phyloP scores from a whole-genome alignment of 2,113 vertebrate genomes.

The Cromileptes altivelis region DNA sequence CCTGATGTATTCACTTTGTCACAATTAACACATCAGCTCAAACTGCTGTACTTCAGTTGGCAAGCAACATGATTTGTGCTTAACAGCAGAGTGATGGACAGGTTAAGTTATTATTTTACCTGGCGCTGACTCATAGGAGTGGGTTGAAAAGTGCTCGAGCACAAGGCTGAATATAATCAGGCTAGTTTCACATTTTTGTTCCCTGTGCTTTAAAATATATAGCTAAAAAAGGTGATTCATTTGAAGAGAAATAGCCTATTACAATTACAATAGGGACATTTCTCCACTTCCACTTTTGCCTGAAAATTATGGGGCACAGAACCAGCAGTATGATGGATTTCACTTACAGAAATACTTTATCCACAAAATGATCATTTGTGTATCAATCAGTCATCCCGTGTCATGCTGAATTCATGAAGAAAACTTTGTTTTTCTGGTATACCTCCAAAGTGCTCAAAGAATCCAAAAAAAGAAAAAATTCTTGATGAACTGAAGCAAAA shows the following conservation, averaged over 20 bases:
- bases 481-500: too few relatives aligned
- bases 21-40: slow-evolving; percentile 32
- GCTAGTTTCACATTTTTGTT: neutral
- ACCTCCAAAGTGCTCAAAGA: too few relatives aligned
- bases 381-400: too few relatives aligned
- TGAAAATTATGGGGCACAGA: neutral
- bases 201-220: slow-evolving; percentile 3
- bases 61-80: neutral
- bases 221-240: neutral
- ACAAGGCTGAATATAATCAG: slow-evolving; percentile 13
- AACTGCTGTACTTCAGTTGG: slow-evolving; percentile 6
- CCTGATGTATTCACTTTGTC: slow-evolving; percentile 12
- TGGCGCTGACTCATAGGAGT: slow-evolving; percentile 25
- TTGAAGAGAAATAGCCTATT: neutral
- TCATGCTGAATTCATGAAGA: too few relatives aligned
- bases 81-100: slow-evolving; percentile 24
- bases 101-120: slow-evolving; percentile 33
- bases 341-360: too few relatives aligned
- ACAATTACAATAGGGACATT: neutral
- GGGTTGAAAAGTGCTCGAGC: slow-evolving; percentile 17
- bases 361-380: too few relatives aligned
- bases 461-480: too few relatives aligned
- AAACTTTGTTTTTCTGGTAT: too few relatives aligned
- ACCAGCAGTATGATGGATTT: slow-evolving; percentile 4
- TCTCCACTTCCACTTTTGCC: neutral